phyloP scores from a whole-genome alignment of 2,797 vertebrate species.

The Leucoraja ocellata region DNA sequence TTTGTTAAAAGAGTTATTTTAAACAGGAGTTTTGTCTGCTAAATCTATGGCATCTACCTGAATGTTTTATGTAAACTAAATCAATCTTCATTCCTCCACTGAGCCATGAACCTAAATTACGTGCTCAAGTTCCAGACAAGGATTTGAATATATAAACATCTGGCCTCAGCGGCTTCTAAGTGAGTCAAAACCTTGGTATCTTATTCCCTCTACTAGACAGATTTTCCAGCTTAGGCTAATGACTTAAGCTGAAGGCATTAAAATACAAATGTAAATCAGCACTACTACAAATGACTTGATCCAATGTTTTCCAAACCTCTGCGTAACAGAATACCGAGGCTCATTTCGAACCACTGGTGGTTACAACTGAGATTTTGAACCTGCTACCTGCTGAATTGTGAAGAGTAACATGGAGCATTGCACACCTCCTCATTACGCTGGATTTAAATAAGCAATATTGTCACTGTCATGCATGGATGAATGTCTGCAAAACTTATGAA shows the following conservation, averaged over 20 bases:
- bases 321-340: neutral
- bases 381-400: neutral
- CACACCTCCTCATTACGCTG: neutral
- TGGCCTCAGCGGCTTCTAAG: neutral
- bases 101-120: neutral
- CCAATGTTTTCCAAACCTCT: neutral
- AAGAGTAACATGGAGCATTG: neutral
- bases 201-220: neutral
- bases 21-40: neutral
- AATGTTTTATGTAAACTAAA: neutral
- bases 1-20: neutral
- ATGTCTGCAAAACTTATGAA: neutral
- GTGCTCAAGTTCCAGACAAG: neutral
- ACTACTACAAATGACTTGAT: neutral
- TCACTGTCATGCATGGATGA: neutral
- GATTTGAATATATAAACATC: neutral
- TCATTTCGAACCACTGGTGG: neutral
- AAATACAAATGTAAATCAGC: neutral
- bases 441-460: neutral
- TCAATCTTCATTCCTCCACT: neutral
- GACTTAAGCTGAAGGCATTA: neutral
- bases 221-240: neutral
- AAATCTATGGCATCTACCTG: neutral
- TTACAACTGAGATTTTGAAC: neutral
- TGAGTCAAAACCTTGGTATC: neutral